Evolutionary conservation across 2,797 vertebrate species (phyloP).

Genomic region (Ctenochaetus hawaiiensis): DNA sequence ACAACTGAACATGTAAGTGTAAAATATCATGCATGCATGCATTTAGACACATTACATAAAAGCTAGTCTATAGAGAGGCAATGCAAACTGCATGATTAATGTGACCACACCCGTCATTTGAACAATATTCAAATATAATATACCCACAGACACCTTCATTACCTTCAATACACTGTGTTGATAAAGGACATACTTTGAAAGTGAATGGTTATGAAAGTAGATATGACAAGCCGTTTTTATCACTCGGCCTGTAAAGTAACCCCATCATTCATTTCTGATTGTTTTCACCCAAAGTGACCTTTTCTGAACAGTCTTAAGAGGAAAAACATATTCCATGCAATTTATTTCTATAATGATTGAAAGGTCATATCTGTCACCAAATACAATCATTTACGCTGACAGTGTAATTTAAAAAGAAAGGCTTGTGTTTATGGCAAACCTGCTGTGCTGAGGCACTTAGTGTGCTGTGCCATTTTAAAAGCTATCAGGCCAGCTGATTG

Average conservation of each 20-base stretch:
- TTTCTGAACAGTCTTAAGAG: constrained; percentile 48
- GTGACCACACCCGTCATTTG: constrained; percentile 10
- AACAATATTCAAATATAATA: constrained; percentile 27
- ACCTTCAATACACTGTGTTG: constrained; percentile 26
- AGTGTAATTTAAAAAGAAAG: constrained; percentile 60
- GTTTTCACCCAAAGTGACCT: constrained; percentile 69
- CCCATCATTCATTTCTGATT: constrained; percentile 57
- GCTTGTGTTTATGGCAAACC: constrained; percentile 34
- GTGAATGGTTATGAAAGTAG: constrained; percentile 28
- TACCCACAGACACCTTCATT: constrained; percentile 31
- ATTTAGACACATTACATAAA: neutral
- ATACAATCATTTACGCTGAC: constrained; percentile 59
- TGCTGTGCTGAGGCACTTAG: constrained; percentile 46
- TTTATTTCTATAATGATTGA: constrained; percentile 64
- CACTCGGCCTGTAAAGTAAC: constrained; percentile 27
- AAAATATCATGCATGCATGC: neutral
- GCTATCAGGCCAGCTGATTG: constrained; percentile 56
- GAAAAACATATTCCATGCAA: constrained; percentile 56
- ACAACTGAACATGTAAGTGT: neutral
- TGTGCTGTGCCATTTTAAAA: constrained; percentile 54
- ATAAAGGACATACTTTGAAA: constrained; percentile 50
- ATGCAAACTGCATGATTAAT: constrained; percentile 23
- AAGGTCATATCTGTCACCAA: constrained; percentile 71
- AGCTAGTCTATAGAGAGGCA: neutral
- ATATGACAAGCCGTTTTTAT: constrained; percentile 46